Evolutionary conservation across 1,140 invertebrate genomes (phyloP), one percentile per base, ranked within the genome.

Genomic region (Penaeus japonicus): DNA sequence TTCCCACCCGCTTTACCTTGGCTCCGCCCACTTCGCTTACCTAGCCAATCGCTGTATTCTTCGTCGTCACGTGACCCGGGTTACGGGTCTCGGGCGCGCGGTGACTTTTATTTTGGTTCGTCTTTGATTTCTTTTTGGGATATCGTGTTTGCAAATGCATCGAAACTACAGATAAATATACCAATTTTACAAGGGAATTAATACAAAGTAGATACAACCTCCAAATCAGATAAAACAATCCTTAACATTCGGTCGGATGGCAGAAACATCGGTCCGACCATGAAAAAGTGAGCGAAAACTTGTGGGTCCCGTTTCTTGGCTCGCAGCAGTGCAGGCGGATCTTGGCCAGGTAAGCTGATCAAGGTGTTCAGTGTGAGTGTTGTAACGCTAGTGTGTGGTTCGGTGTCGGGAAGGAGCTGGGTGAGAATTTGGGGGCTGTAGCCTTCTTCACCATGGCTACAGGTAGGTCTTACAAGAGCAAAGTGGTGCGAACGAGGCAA

Each of bases 351-450:
- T 54, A 54, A 85, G 54, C 30, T n/a, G 17, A n/a, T 30, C 27
- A 53, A 85, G 75, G 84, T 59, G 84, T 59, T 86, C 84, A 86
- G 84, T 86, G 73, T 86, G 84, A 86, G 84, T 86, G 73, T 86
- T 78, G 75, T 62, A 86, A 79, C 75, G 78, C 75, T 59, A 86
- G 84, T 86, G 84, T 62, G 84, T 79, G 84, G 84, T 79, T 79
- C 53, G 65, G 84, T 86, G 75, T 79, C 75, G 39, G 84, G 75
- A 86, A 86, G 84, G 84, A 78, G 54, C 84, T 47, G 84, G 84
- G 84, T 79, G 70, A 78, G 84, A 86, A 77, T 24, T 57, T 79
- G 84, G 84, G 53, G 84, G 84, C 24, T 86, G 84, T 86, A 86
- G 84, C 75, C 84, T 47, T 79, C 84, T 62, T 59, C 84, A 59